Percentiles rank a stretch among this genome's conserved stretches.
Conservation (phyloP, 2,888 invertebrate species). For the Caenorhabditis virilis region DNA sequence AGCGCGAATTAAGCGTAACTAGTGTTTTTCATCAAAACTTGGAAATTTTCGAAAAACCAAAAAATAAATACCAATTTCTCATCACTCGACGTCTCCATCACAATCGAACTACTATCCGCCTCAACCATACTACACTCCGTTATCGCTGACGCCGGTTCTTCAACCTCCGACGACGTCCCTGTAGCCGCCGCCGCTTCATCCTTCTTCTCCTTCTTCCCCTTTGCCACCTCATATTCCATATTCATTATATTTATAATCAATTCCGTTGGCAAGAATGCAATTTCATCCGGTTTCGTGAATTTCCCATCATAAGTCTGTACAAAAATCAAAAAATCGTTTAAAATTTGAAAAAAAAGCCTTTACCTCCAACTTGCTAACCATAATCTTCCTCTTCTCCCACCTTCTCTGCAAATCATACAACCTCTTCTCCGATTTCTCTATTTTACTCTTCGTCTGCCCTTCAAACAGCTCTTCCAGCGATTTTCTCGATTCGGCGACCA, state of each 20-base stretch:
- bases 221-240: constrained; percentile 48
- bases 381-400: constrained; percentile 28
- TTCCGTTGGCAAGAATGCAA: constrained; percentile 56
- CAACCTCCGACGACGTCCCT: no score
- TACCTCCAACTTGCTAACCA: constrained; percentile 9
- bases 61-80: no score
- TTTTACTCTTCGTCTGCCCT: constrained; percentile 37
- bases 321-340: neutral
- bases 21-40: no score
- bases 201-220: constrained; percentile 26
- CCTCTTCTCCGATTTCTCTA: constrained; percentile 35
- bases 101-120: neutral
- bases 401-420: constrained; percentile 42
- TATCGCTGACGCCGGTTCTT: no score
- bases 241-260: constrained; percentile 51
- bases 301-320: constrained; percentile 32
- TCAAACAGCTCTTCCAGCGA: constrained; percentile 38
- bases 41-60: no score
- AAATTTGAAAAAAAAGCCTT: neutral
- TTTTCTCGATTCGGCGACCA: constrained; percentile 11
- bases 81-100: neutral
- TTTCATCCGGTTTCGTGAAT: constrained; percentile 35
- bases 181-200: neutral
- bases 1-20: no score
- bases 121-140: no score